Evolutionary conservation across 2,797 vertebrate genomes (phyloP).

Genomic region (Bucorvus abyssinicus): DNA sequence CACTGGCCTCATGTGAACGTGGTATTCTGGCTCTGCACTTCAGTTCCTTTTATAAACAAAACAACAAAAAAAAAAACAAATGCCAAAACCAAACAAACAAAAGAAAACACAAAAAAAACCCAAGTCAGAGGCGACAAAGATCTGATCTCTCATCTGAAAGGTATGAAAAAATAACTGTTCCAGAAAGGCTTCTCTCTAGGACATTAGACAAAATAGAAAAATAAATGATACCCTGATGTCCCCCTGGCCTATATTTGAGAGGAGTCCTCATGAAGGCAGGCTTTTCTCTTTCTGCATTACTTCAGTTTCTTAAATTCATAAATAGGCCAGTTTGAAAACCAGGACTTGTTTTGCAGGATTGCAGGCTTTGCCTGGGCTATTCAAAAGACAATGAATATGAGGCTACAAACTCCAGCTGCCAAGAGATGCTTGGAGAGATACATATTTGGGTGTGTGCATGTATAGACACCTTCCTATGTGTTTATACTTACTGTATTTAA

Average conservation of each 20-base stretch:
- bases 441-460: not conserved
- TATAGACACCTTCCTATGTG: not conserved
- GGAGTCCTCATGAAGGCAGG: not conserved
- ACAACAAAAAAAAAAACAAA: not conserved
- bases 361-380: not conserved
- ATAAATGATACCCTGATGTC: not conserved
- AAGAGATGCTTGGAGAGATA: not conserved
- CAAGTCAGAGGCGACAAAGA: not conserved
- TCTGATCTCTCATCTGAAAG: not conserved
- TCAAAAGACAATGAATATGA: not conserved
- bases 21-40: not conserved
- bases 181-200: not conserved
- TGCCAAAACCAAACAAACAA: not conserved
- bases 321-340: not conserved
- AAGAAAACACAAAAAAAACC: not conserved
- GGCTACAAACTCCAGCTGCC: not conserved
- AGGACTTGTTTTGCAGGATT: not conserved
- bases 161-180: not conserved
- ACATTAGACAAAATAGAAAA: not conserved
- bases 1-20: not conserved
- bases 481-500: not conserved
- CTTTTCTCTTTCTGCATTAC: not conserved
- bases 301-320: not conserved
- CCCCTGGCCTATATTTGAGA: not conserved
- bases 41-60: not conserved